Evolutionary conservation across 35 echinoderm and acorn worm species (phyloP), one percentile per base, ranked within the genome.

Genomic region (Lytechinus pictus): DNA sequence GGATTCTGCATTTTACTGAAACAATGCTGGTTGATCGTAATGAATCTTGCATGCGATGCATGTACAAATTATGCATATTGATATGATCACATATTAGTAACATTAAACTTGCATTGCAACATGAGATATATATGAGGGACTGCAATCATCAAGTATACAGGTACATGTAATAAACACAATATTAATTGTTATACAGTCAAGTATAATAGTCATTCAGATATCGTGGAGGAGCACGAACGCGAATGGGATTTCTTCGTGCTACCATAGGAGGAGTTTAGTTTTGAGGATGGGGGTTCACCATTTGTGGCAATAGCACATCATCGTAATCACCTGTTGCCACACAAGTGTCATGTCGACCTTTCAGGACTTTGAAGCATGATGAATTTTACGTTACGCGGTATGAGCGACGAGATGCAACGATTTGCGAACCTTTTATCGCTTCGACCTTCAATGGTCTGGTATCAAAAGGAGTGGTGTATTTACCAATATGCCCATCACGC

Each of bases 401-500:
- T 52, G 61, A 96, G 61, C 53, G 27, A 96, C 89, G 87, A 10
- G n/a, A 90, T 55, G 95, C 97, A 24, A 94, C 89, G 55, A 98
- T 86, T 94, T 95, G 96, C 55, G 61, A 96, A 27, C 96, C 97
- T 71, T 95, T 97, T 14, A 96, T 89, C 28, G 55, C 28, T 71
- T 54, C 95, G 86, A 98, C 94, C 33, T 51, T 94, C 24, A 95
- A 97, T 28, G 95, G 98, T 57, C 96, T 79, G 61, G 96, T 96
- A 27, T 97, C 91, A 94, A 92, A 99, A 16, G 96, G 97, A 21
- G 97, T n/a, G n/a, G n/a, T n/a, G n/a, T n/a, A n/a, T n/a, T n/a
- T n/a, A n/a, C n/a, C n/a, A n/a, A n/a, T n/a, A n/a, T n/a, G n/a
- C n/a, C n/a, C n/a, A n/a, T n/a, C n/a, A n/a, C n/a, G n/a, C n/a